Percentiles rank a stretch among this genome's conserved stretches.
Evolutionary conservation across 2,113 vertebrate genomes (phyloP).

Genomic region (Phocoena sinus): DNA sequence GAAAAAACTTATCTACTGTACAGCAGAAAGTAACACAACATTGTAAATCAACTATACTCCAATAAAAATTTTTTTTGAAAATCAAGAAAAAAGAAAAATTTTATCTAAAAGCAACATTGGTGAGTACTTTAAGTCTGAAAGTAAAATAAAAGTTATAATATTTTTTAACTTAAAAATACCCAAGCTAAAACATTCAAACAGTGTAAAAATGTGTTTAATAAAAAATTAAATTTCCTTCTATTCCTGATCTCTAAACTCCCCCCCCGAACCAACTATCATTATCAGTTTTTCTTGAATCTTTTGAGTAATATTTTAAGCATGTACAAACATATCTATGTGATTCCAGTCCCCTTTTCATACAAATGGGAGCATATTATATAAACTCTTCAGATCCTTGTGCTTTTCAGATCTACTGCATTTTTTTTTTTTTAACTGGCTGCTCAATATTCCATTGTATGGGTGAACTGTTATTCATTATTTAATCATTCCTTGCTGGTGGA

Average conservation of each 20-base stretch:
- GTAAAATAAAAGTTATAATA: not conserved
- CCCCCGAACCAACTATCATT: not conserved
- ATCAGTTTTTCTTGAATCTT: not conserved
- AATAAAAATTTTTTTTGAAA: not conserved
- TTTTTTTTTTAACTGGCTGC: not conserved
- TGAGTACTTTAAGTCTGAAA: not conserved
- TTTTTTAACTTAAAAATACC: conserved; percentile 8
- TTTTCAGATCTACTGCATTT: not conserved
- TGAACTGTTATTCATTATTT: not conserved
- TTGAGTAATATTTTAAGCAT: conserved; percentile 16
- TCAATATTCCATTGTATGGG: not conserved
- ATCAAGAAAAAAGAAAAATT: not conserved
- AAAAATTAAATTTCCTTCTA: not conserved
- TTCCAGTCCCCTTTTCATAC: not conserved
- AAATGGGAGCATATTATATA: not conserved
- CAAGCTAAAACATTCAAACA: not conserved
- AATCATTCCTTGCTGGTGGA: not conserved
- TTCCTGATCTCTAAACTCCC: not conserved
- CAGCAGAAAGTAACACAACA: not conserved
- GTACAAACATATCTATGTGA: not conserved
- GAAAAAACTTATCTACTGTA: not conserved
- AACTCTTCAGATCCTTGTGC: not conserved
- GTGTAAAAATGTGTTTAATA: not conserved
- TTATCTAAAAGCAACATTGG: not conserved
- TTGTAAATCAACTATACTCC: not conserved